These are phyloP conservation scores for Kradibia gibbosae DNA, from an alignment of 1,140 invertebrate genomes.

Conservation along the genomic window DNA sequence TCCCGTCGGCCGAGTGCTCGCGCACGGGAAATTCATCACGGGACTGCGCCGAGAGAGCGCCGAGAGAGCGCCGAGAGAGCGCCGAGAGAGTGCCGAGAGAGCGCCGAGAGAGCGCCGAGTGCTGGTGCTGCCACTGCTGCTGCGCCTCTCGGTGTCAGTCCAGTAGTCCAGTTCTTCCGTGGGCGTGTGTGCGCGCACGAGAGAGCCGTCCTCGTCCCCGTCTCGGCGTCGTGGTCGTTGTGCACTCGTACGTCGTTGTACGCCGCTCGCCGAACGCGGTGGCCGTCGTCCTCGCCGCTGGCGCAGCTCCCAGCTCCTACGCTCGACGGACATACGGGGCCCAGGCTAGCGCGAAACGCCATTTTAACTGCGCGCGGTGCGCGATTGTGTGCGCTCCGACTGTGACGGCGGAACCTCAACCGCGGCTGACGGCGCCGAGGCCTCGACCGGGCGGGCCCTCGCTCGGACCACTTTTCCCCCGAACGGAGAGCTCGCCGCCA, in stretches of 20 bases:
- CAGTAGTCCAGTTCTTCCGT: slow-evolving; percentile 22
- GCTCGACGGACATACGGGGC: not conserved
- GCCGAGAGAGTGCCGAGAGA: not conserved
- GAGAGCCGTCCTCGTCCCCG: not conserved
- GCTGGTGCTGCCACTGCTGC: not conserved
- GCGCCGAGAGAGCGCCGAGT: not conserved
- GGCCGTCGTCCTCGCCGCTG: slow-evolving; percentile 48
- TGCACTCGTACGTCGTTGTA: too few species aligned
- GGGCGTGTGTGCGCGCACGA: slow-evolving; percentile 29
- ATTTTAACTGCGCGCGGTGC: slow-evolving; percentile 45
- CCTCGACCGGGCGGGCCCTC: not conserved
- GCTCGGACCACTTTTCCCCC: not conserved
- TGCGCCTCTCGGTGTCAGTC: not conserved
- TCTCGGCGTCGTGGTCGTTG: too few species aligned
- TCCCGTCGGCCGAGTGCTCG: not conserved
- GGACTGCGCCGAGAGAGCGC: not conserved
- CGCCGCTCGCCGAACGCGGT: slow-evolving; percentile 52
- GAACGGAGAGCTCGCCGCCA: not conserved
- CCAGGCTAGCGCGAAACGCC: slow-evolving; percentile 10
- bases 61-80: not conserved
- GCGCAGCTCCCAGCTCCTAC: not conserved
- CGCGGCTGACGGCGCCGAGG: not conserved
- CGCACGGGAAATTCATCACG: slow-evolving; percentile 5
- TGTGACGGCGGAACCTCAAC: not conserved
- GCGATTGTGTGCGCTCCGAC: slow-evolving; percentile 7